Percentiles rank a stretch among this genome's conserved stretches.
Conservation (phyloP, 2,113 vertebrate genomes). For the Nibea coibor region DNA sequence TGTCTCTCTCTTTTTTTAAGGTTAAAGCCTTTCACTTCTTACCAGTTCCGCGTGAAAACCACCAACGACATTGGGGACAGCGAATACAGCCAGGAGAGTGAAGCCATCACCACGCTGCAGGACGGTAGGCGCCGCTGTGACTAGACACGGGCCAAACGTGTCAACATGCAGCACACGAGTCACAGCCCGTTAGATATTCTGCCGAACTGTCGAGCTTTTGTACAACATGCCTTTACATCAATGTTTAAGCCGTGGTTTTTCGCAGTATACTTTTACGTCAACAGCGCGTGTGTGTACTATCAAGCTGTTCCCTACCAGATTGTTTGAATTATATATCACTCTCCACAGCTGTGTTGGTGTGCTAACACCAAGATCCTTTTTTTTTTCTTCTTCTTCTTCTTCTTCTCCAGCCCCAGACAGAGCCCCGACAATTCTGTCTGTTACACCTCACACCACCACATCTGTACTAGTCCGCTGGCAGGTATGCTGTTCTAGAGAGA, state of each 20-base stretch:
- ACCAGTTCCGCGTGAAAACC: slow-evolving; percentile 96
- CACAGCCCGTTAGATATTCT: slow-evolving; percentile 4
- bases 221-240: slow-evolving; percentile 14
- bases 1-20: slow-evolving; percentile 74
- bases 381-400: slow-evolving; percentile 9
- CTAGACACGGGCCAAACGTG: not conserved
- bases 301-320: slow-evolving; percentile 22
- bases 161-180: not conserved
- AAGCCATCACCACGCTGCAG: slow-evolving; percentile 96
- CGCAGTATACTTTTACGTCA: slow-evolving; percentile 35
- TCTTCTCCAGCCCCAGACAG: slow-evolving; percentile 90
- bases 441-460: slow-evolving; percentile 96
- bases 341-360: slow-evolving; percentile 37
- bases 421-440: slow-evolving; percentile 92
- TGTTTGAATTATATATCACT: slow-evolving; percentile 62
- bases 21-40: slow-evolving; percentile 97
- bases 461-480: slow-evolving; percentile 97
- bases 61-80: slow-evolving; percentile 99
- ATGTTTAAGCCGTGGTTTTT: slow-evolving; percentile 44
- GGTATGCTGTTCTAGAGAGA: slow-evolving; percentile 80
- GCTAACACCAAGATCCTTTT: slow-evolving; percentile 10
- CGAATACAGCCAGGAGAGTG: slow-evolving; percentile 94
- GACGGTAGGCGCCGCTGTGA: slow-evolving; percentile 85
- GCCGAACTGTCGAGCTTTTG: not conserved
- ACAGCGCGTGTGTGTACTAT: slow-evolving; percentile 42